Percentiles rank a stretch among this genome's conserved stretches.
phyloP scores from a whole-genome alignment of 2,888 invertebrate genomes.

The Eristalis arbustorum region DNA sequence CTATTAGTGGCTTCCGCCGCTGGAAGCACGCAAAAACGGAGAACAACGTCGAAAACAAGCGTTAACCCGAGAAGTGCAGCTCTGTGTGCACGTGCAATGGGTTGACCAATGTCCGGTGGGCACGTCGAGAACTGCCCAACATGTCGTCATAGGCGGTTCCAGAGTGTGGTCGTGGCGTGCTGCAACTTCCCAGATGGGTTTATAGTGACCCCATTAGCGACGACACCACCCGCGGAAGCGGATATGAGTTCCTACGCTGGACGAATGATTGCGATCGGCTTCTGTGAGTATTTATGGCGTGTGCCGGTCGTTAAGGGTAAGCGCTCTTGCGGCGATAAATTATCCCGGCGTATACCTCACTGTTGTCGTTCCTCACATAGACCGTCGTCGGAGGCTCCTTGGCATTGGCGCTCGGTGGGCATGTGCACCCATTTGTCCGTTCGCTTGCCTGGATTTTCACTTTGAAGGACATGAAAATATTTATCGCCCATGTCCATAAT shows the following conservation, averaged over 20 bases:
- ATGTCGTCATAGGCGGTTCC: constrained; percentile 22
- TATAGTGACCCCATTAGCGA: background rate
- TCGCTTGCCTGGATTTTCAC: background rate
- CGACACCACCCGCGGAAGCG: background rate
- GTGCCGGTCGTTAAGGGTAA: background rate
- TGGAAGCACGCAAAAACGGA: background rate
- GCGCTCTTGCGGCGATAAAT: constrained; percentile 16
- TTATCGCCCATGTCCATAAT: constrained; percentile 5
- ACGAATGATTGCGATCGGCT: background rate
- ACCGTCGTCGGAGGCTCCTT: background rate
- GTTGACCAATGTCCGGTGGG: background rate
- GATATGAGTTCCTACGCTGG: background rate
- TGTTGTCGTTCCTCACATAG: background rate
- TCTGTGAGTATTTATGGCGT: constrained; percentile 23
- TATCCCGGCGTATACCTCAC: background rate
- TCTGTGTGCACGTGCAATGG: background rate
- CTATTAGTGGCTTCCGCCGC: background rate
- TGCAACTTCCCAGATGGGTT: background rate
- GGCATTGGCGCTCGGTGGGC: background rate
- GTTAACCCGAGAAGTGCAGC: background rate
- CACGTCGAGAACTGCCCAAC: background rate
- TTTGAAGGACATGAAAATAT: background rate
- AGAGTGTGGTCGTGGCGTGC: constrained; percentile 1
- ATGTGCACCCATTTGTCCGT: background rate
- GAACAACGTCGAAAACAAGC: background rate